Percentiles rank a stretch among this genome's conserved stretches.
These are phyloP conservation scores for Todiramphus saurophagus DNA, from an alignment of 2,113 vertebrate genomes.

Conservation along the genomic window DNA sequence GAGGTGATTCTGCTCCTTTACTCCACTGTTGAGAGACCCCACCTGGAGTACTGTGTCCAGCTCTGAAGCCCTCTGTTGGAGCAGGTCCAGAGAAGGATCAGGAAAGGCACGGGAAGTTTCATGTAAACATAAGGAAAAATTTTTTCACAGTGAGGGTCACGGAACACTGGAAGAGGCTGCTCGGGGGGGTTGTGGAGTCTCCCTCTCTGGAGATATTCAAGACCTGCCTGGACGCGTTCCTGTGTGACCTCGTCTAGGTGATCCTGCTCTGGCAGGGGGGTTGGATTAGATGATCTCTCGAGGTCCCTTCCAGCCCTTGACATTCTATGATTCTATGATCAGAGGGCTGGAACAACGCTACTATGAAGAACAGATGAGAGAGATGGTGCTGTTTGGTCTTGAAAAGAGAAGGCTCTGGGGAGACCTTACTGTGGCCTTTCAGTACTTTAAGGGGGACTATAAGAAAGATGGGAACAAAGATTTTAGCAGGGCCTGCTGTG, in stretches of 20 bases:
- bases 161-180: no score
- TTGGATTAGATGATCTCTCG: no score
- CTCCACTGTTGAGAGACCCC: background rate
- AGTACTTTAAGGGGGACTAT: background rate
- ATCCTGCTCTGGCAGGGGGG: no score
- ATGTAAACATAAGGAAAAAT: no score
- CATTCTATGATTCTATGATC: no score
- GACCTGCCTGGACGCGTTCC: no score
- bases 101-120: no score
- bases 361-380: background rate
- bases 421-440: background rate
- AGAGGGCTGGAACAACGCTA: background rate
- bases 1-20: background rate
- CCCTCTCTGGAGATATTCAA: no score
- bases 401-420: background rate
- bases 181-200: no score
- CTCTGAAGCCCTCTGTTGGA: background rate
- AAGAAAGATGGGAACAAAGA: background rate
- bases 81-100: background rate
- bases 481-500: background rate
- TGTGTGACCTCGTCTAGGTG: no score
- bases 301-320: no score
- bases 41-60: background rate
- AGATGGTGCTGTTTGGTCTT: background rate
- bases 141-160: no score